Base-by-base conservation (phyloP, 2,113 vertebrate species). In the sheep (Ovis aries) region DNA sequence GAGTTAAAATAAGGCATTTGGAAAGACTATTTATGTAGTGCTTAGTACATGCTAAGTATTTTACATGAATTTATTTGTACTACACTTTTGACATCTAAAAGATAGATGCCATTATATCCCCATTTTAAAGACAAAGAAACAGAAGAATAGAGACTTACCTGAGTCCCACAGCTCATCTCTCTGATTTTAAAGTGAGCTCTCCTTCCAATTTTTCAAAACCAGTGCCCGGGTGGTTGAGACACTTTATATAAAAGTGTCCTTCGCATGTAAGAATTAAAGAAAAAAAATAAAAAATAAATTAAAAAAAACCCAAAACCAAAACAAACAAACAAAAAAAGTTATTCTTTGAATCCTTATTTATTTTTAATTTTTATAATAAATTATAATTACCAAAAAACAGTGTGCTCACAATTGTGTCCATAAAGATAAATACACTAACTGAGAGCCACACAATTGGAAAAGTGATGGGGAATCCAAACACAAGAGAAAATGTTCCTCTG, bases 401-500 rank as follows among this genome's bases (percentile, higher is more conserved):
- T 60, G 36, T 64, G n/a, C 33, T 80, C 83, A 25, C 8, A 74
- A 36, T 81, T 93, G 27, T 98, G 81, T 97, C 36, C 62, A 94
- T 90, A 94, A 98, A 21, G 11, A 94, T 94, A 31, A 71, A 29
- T 86, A 96, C 98, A 83, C 92, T 85, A 95, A 94, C 29, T 53
- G 50, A 98, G 96, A 93, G 50, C 13, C 50, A 94, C 12, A 81
- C 67, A 45, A 62, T 45, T n/a, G 88, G 53, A 64, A 85, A 90
- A 59, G 55, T 96, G 87, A n/a, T 88, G 90, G 36, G 33, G 94
- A 62, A 96, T 93, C 14, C 93, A 94, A 71, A 60, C 71, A 0
- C 6, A 84, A 77, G 14, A 95, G 40, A 83, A 90, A 91, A 88
- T 94, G 50, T 77, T 95, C 17, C 29, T 98, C 95, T 98, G 97